phyloP scores from a whole-genome alignment of 2,113 vertebrate species.

The Sitta europaea region DNA sequence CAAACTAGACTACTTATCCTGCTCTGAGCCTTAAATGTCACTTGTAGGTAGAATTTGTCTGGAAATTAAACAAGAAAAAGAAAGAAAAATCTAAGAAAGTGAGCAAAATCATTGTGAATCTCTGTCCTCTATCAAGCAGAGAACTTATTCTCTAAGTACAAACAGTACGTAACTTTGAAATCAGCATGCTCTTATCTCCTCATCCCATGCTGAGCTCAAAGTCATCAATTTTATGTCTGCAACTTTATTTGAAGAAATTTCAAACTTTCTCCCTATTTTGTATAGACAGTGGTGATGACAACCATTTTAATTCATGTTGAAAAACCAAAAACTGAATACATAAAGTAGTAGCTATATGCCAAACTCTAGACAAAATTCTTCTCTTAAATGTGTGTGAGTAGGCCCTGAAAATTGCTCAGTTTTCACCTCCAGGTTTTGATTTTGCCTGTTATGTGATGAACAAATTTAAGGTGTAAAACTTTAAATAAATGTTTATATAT shows the following conservation, averaged over 20 bases:
- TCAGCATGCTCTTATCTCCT: neutral
- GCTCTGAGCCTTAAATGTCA: neutral
- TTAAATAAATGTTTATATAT: neutral
- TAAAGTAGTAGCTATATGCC: neutral
- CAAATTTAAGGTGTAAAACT: neutral
- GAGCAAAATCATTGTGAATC: neutral
- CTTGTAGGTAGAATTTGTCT: neutral
- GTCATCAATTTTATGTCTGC: neutral
- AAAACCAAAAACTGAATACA: neutral
- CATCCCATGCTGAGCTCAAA: neutral
- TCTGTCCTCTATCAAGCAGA: neutral
- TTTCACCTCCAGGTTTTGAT: neutral
- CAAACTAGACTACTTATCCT: neutral
- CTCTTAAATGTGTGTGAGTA: neutral
- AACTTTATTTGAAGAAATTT: neutral
- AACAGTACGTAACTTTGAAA: neutral
- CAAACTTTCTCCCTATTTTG: neutral
- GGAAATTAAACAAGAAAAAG: neutral
- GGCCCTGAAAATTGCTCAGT: neutral
- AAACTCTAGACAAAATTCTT: neutral
- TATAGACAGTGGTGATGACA: neutral
- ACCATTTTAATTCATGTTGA: neutral
- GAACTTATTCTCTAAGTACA: neutral
- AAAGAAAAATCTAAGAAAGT: accelerated
- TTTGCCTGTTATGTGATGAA: neutral